Percentiles rank a stretch among this genome's conserved stretches.
These are phyloP conservation scores for Poeciliopsis turneri DNA, from an alignment of 2,797 vertebrate genomes.

Conservation along the genomic window DNA sequence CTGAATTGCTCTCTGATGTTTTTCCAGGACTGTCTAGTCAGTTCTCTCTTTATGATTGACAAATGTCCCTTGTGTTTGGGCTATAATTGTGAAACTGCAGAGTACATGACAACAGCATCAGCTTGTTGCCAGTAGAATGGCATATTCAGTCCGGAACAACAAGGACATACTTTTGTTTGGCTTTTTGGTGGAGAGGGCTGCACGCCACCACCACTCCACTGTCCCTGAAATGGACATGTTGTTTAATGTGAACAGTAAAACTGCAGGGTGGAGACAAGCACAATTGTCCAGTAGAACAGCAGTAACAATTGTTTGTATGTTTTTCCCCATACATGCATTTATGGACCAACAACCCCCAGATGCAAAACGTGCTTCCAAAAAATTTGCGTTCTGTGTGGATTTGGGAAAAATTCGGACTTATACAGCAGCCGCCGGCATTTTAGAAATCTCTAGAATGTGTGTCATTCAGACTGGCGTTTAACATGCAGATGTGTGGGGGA, in stretches of 20 bases:
- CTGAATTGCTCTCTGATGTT: conserved; percentile 36
- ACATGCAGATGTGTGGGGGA: conserved; percentile 38
- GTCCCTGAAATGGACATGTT: conserved; percentile 78
- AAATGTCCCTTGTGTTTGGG: conserved; percentile 73
- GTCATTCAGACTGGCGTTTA: conserved; percentile 47
- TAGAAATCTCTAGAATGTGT: conserved; percentile 54
- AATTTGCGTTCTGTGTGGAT: conserved; percentile 51
- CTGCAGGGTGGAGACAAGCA: conserved; percentile 69
- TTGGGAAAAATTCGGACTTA: conserved; percentile 51
- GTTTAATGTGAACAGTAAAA: conserved; percentile 75
- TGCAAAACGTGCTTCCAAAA: conserved; percentile 56
- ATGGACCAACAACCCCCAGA: conserved; percentile 63
- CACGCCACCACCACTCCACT: conserved; percentile 65
- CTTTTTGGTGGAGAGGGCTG: conserved; percentile 77
- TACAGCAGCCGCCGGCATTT: conserved; percentile 36
- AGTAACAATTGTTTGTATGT: conserved; percentile 75
- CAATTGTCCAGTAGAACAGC: conserved; percentile 77
- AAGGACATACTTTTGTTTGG: conserved; percentile 78
- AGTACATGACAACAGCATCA: conserved; percentile 74
- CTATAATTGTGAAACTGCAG: conserved; percentile 63
- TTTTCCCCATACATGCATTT: conserved; percentile 65
- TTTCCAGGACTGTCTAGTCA: conserved; percentile 44
- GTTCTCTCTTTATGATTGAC: conserved; percentile 70
- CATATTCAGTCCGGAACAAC: conserved; percentile 77
- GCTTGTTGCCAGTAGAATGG: conserved; percentile 69